Conservation (phyloP, 2,888 invertebrate genomes). For the Hemaris fuciformis region DNA sequence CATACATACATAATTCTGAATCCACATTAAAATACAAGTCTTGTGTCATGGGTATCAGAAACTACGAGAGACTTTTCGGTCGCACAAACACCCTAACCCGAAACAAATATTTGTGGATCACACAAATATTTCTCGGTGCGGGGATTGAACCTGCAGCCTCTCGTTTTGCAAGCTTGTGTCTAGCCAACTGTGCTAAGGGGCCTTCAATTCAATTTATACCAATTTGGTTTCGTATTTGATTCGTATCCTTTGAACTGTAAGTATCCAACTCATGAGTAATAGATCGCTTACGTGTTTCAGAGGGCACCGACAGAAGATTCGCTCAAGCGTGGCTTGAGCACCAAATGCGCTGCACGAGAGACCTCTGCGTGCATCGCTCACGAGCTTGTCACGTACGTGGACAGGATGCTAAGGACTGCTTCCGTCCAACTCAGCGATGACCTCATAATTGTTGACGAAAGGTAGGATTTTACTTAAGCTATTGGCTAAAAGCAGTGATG, state of each 20-base stretch:
- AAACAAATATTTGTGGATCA: too few species aligned
- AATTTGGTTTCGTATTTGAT: too few species aligned
- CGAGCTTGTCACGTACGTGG: slow-evolving; percentile 91
- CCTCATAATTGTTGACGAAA: slow-evolving; percentile 88
- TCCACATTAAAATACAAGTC: too few species aligned
- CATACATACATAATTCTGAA: too few species aligned
- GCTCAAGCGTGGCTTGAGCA: slow-evolving; percentile 87
- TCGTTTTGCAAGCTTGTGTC: too few species aligned
- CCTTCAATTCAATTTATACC: too few species aligned
- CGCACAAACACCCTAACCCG: too few species aligned
- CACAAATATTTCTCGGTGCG: too few species aligned
- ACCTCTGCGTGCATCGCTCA: slow-evolving; percentile 91
- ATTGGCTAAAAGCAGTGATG: background rate
- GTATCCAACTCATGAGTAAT: background rate
- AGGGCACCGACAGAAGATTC: slow-evolving; percentile 83
- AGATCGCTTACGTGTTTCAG: slow-evolving; percentile 42
- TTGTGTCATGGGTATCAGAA: too few species aligned
- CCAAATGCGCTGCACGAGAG: slow-evolving; percentile 89
- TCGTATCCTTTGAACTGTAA: background rate
- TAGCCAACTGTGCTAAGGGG: too few species aligned
- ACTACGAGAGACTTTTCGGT: too few species aligned
- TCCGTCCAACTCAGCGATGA: slow-evolving; percentile 89
- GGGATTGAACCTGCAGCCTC: too few species aligned
- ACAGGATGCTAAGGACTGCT: slow-evolving; percentile 89
- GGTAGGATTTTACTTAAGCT: slow-evolving; percentile 49